These are phyloP conservation scores for Amblyopsis hoosieri DNA, from an alignment of 2,797 vertebrate genomes.

Conservation along the genomic window DNA sequence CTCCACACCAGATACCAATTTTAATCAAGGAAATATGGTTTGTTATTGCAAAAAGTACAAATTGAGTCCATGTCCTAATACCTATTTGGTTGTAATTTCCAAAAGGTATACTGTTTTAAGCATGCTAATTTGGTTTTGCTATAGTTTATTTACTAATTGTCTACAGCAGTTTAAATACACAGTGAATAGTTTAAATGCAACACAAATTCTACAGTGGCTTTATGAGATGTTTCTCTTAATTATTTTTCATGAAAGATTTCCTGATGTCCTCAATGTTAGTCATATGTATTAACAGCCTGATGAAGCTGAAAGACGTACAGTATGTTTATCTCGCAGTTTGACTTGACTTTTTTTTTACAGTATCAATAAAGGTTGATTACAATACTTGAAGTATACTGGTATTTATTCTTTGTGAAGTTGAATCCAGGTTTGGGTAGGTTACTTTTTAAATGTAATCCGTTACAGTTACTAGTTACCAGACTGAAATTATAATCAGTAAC, in stretches of 20 bases:
- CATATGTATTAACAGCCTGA: constrained; percentile 68
- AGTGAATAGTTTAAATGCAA: not conserved
- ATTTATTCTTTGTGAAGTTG: not conserved
- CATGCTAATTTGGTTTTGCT: not conserved
- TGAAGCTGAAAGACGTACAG: constrained; percentile 63
- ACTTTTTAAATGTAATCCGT: no score
- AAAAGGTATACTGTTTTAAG: not conserved
- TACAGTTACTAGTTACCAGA: no score
- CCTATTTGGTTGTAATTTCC: not conserved
- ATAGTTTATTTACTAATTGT: not conserved
- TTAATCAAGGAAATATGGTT: no score
- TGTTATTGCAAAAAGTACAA: no score
- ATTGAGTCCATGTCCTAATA: not conserved
- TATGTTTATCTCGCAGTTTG: constrained; percentile 54
- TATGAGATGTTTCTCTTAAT: not conserved
- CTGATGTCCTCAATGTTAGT: constrained; percentile 44
- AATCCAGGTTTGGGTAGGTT: no score
- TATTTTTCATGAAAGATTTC: constrained; percentile 12
- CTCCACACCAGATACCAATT: no score
- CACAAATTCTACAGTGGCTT: not conserved
- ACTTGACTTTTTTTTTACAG: constrained; percentile 62
- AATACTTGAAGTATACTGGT: constrained; percentile 34
- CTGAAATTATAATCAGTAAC: no score
- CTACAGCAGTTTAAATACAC: not conserved
- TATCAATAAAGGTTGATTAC: constrained; percentile 81